A percentile compares a stretch with the other conserved stretches of the same genome.
Conservation (phyloP, 2,113 vertebrate species). For the Dipodomys stephensi region DNA sequence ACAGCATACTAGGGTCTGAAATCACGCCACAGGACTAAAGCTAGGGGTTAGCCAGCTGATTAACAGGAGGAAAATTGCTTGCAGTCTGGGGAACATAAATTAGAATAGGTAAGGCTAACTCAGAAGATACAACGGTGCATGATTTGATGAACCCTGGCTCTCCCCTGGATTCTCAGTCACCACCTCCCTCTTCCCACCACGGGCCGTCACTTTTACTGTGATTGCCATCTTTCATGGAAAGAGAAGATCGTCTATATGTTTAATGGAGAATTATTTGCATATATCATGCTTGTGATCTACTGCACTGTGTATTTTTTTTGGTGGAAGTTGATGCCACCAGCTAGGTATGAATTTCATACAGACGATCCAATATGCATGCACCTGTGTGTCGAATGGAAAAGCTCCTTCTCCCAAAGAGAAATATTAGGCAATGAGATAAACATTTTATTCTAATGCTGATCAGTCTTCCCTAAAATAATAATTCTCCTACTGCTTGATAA, state of each 20-base stretch:
- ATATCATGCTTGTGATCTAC: background rate
- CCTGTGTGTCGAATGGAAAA: background rate
- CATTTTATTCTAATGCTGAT: slow-evolving; percentile 30
- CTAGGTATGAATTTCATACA: background rate
- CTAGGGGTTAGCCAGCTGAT: background rate
- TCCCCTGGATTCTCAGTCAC: background rate
- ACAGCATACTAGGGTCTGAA: background rate
- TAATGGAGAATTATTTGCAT: slow-evolving; percentile 46
- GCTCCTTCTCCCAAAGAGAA: slow-evolving; percentile 28
- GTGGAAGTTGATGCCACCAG: background rate
- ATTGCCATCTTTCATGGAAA: slow-evolving; percentile 47
- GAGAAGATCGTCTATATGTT: slow-evolving; percentile 50
- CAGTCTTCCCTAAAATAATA: background rate
- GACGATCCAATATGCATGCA: background rate
- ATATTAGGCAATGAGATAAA: slow-evolving; percentile 5
- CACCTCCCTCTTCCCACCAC: background rate
- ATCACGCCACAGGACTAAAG: no score
- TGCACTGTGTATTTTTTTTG: background rate
- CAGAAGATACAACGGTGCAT: slow-evolving; percentile 47
- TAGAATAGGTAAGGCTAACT: slow-evolving; percentile 59
- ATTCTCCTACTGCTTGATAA: background rate
- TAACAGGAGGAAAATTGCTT: background rate
- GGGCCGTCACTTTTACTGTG: slow-evolving; percentile 64
- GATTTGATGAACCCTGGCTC: slow-evolving; percentile 41
- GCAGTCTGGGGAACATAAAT: slow-evolving; percentile 43